Evolutionary conservation across 2,888 invertebrate genomes (phyloP).

Genomic region (Coelogynopora nodosa): DNA sequence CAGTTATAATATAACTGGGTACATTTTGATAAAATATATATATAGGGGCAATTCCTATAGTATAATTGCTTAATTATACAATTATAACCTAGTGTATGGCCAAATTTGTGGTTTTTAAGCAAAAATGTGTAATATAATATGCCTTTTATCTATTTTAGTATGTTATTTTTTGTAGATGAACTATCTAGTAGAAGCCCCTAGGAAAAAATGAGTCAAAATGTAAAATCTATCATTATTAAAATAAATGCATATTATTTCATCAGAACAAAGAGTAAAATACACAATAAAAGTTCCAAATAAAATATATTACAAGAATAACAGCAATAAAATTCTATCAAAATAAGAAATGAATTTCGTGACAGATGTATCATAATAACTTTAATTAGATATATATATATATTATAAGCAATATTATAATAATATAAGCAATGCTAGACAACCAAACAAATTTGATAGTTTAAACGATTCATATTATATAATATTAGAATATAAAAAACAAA

Average conservation of each 20-base stretch:
- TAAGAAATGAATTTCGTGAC: constrained; percentile 19
- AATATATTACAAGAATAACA: constrained; percentile 28
- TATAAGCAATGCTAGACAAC: constrained; percentile 21
- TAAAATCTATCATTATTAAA: constrained; percentile 13
- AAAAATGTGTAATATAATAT: constrained; percentile 22
- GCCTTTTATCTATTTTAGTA: constrained; percentile 28
- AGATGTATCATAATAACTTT: constrained; percentile 4
- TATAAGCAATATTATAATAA: not conserved
- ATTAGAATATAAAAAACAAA: constrained; percentile 19
- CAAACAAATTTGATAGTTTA: not conserved
- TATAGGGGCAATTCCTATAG: not conserved
- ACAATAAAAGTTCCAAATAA: constrained; percentile 3
- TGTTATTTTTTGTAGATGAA: constrained; percentile 23
- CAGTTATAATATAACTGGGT: no score
- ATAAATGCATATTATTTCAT: constrained; percentile 31
- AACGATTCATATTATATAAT: not conserved
- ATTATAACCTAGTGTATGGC: constrained; percentile 5
- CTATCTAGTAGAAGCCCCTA: not conserved
- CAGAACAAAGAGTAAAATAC: constrained; percentile 10
- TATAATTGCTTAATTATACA: constrained; percentile 11
- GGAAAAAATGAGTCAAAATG: constrained; percentile 24
- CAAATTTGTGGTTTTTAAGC: constrained; percentile 5
- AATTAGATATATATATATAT: not conserved
- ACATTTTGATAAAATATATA: no score
- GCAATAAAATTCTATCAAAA: constrained; percentile 20